phyloP scores from a whole-genome alignment of 2,113 vertebrate genomes.

The Sardina pilchardus region DNA sequence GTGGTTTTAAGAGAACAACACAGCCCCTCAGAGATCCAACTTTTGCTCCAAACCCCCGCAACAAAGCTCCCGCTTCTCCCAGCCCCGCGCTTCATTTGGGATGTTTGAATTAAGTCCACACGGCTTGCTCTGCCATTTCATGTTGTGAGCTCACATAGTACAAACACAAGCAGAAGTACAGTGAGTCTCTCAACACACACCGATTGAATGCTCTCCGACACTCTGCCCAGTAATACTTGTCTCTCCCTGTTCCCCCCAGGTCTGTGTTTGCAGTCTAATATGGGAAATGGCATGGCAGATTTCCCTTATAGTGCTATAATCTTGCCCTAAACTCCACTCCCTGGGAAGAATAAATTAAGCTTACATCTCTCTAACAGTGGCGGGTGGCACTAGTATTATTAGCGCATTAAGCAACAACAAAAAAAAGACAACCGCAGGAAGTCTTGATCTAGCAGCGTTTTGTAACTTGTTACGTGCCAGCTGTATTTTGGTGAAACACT shows the following conservation, averaged over 20 bases:
- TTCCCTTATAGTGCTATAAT: background rate
- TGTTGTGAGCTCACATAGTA: background rate
- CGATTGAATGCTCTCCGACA: background rate
- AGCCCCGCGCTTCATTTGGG: background rate
- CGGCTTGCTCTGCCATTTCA: background rate
- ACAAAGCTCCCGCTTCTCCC: background rate
- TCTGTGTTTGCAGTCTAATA: background rate
- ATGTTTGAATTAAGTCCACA: background rate
- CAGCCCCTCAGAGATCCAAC: background rate
- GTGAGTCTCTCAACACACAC: background rate
- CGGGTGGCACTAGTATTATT: background rate
- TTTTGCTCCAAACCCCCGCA: background rate
- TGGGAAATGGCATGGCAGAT: background rate
- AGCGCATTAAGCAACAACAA: background rate
- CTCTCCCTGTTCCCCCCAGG: background rate
- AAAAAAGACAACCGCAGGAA: background rate
- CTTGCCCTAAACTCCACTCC: background rate
- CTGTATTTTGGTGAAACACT: background rate
- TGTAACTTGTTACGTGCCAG: background rate
- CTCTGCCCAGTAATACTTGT: background rate
- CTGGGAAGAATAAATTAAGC: background rate
- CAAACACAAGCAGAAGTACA: background rate
- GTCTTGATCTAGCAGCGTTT: background rate
- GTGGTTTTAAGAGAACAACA: slow-evolving; percentile 11
- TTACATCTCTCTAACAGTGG: background rate